Percentiles rank a stretch among this genome's conserved stretches.
These are phyloP conservation scores for Lampris megalopsis DNA, from an alignment of 2,113 vertebrate genomes.

Conservation along the genomic window DNA sequence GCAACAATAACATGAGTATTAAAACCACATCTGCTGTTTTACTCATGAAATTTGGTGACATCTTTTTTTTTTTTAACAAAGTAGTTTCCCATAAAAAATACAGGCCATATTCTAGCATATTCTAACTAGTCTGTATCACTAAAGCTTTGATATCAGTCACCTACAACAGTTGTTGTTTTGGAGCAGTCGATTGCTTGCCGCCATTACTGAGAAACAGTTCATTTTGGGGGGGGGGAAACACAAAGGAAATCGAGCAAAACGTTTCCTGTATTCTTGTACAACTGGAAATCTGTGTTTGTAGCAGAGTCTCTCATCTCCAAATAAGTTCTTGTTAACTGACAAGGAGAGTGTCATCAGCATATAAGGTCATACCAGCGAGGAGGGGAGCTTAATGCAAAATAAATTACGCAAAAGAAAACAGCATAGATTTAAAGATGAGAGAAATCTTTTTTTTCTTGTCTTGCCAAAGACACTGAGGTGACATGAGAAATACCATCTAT, in stretches of 20 bases:
- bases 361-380: constrained; percentile 4
- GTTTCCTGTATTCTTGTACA: background rate
- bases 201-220: constrained; percentile 4
- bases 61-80: constrained; percentile 28
- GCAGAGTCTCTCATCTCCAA: too few species aligned
- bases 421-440: background rate
- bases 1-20: constrained; percentile 7
- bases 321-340: too few species aligned
- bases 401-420: background rate
- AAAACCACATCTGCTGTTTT: constrained; percentile 36
- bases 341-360: background rate
- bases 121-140: constrained; percentile 31
- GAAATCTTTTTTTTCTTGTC: background rate
- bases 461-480: constrained; percentile 17
- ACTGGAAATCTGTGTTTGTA: background rate
- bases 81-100: constrained; percentile 49
- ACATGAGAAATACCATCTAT: constrained; percentile 24
- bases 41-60: constrained; percentile 37
- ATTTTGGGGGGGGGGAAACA: background rate
- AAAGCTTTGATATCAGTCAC: constrained; percentile 31
- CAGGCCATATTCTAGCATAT: constrained; percentile 24
- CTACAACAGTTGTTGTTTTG: constrained; percentile 20
- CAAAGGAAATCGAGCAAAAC: background rate
- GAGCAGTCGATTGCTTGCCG: constrained; percentile 30
- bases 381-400: background rate